Conservation (phyloP, 2,113 vertebrate species). For the Sylvietta virens region DNA sequence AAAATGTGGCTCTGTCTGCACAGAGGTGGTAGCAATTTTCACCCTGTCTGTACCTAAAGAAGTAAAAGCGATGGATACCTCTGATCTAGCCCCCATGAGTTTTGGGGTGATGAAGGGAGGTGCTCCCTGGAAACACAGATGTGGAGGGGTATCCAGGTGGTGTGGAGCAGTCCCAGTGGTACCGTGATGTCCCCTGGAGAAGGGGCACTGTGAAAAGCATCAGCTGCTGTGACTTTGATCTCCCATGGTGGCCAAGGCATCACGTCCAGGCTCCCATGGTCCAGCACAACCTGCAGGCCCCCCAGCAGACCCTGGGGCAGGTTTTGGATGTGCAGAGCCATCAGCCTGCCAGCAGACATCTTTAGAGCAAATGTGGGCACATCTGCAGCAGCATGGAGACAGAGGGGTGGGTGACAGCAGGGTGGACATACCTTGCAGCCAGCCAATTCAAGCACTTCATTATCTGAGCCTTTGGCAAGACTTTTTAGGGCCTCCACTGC, state of each 20-base stretch:
- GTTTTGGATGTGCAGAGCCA: background rate
- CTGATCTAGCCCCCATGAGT: background rate
- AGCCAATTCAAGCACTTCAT: background rate
- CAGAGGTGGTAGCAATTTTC: background rate
- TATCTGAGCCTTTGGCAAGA: background rate
- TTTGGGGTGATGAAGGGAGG: background rate
- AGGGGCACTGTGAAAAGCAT: background rate
- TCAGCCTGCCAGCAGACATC: background rate
- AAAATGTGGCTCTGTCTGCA: rapidly evolving
- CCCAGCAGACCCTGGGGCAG: background rate
- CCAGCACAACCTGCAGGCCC: background rate
- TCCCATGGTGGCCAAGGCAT: background rate
- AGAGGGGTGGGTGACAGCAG: background rate
- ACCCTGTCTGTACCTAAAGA: background rate
- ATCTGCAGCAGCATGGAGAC: background rate
- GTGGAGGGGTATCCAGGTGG: background rate
- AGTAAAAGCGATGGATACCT: background rate
- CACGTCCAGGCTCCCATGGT: background rate
- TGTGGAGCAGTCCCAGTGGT: background rate
- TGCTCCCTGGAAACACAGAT: background rate
- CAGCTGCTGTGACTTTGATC: background rate
- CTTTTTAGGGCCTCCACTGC: background rate
- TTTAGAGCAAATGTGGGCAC: background rate
- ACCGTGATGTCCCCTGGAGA: background rate
- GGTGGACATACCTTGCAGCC: background rate